Percentiles rank a stretch among this genome's conserved stretches.
Conservation (phyloP, 2,113 vertebrate species). For the Lasiurus cinereus region DNA sequence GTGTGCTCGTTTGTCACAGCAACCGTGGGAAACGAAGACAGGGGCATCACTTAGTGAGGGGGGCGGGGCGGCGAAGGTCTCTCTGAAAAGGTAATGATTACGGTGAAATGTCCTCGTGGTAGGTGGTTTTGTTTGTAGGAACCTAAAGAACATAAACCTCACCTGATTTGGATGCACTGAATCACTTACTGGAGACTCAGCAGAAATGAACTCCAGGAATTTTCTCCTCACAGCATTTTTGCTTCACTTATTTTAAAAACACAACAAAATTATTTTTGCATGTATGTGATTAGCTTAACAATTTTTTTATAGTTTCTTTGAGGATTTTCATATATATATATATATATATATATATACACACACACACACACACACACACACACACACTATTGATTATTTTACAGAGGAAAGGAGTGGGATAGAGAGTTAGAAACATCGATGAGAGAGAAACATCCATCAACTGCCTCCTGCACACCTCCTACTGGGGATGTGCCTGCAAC, state of each 20-base stretch:
- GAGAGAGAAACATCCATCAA: too few species aligned
- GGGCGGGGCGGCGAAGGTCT: background rate
- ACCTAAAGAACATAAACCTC: background rate
- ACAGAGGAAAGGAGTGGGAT: too few species aligned
- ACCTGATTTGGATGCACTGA: background rate
- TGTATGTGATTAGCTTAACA: background rate
- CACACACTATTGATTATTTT: too few species aligned
- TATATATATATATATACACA: too few species aligned
- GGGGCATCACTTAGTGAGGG: background rate
- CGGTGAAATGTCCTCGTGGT: background rate
- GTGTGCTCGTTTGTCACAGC: background rate
- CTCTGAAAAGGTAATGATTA: background rate
- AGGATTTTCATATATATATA: too few species aligned
- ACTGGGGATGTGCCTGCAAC: too few species aligned
- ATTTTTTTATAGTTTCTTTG: too few species aligned
- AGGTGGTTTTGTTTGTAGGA: slow-evolving; percentile 4
- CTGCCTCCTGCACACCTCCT: too few species aligned
- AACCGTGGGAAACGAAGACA: background rate
- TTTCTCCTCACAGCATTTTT: background rate
- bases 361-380: too few species aligned
- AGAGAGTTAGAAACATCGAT: too few species aligned
- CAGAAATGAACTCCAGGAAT: background rate
- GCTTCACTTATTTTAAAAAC: background rate
- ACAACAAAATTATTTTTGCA: background rate
- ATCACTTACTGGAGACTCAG: background rate